Percentiles rank a stretch among this genome's conserved stretches.
Evolutionary conservation across 2,113 vertebrate genomes (phyloP).

Genomic region (Ophthalmolycus amberensis): DNA sequence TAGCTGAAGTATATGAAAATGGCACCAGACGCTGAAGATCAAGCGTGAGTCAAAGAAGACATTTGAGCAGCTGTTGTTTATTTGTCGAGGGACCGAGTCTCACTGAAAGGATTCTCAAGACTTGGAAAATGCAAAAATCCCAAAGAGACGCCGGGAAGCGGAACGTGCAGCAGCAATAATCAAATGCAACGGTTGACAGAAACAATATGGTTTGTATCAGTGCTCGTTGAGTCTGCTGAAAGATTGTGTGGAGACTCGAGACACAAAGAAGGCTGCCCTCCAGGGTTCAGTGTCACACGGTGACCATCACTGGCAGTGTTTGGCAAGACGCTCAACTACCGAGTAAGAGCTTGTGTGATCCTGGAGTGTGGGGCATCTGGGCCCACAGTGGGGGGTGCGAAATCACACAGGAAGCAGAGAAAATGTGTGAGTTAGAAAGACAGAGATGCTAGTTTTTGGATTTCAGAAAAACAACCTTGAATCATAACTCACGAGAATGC

Average conservation of each 20-base stretch:
- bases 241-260: not conserved
- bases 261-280: constrained; percentile 11
- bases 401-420: constrained; percentile 65
- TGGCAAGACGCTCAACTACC: constrained; percentile 51
- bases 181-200: not conserved
- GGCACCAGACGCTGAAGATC: constrained; percentile 50
- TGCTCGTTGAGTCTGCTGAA: not conserved
- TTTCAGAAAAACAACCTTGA: constrained; percentile 20
- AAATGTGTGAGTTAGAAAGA: constrained; percentile 57
- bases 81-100: constrained; percentile 61
- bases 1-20: constrained; percentile 49
- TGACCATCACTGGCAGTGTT: constrained; percentile 33
- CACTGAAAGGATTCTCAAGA: constrained; percentile 59
- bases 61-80: constrained; percentile 78
- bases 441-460: not conserved
- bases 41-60: constrained; percentile 75
- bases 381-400: constrained; percentile 59
- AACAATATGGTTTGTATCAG: not conserved
- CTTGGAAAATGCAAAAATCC: constrained; percentile 53
- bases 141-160: constrained; percentile 14
- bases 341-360: constrained; percentile 61
- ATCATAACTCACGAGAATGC: not conserved
- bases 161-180: constrained; percentile 15
- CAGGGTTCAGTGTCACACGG: constrained; percentile 24
- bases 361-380: constrained; percentile 74